Percentiles rank a stretch among this genome's conserved stretches.
Conservation (phyloP, 1,140 invertebrate genomes). For the Diorhabda elongata region DNA sequence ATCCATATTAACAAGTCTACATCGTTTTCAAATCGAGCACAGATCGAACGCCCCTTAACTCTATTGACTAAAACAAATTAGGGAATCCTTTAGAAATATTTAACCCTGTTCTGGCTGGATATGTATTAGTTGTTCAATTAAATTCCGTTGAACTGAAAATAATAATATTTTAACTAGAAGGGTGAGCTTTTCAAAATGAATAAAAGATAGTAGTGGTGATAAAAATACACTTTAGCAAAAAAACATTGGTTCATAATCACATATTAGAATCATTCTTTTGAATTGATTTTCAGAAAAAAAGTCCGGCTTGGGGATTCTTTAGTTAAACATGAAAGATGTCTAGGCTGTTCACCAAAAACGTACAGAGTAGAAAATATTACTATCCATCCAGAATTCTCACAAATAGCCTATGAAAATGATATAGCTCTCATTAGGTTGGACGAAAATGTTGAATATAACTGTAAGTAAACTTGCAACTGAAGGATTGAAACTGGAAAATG, state of each 20-base stretch:
- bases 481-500: not conserved
- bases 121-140: not conserved
- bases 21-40: too few relatives aligned
- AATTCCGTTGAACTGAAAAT: not conserved
- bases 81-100: too few relatives aligned
- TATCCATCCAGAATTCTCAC: conserved; percentile 41
- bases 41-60: too few relatives aligned
- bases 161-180: not conserved
- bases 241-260: not conserved
- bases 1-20: too few relatives aligned
- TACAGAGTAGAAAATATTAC: conserved; percentile 5
- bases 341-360: not conserved
- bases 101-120: too few relatives aligned
- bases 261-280: not conserved
- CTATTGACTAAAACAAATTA: too few relatives aligned
- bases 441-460: conserved; percentile 49
- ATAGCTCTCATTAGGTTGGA: conserved; percentile 61
- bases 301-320: not conserved
- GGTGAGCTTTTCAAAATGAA: not conserved
- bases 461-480: conserved; percentile 38
- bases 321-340: not conserved
- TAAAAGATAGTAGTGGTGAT: not conserved
- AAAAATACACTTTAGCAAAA: not conserved
- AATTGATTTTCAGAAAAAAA: not conserved
- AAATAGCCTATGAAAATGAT: conserved; percentile 60